phyloP scores from a whole-genome alignment of 2,888 invertebrate species.

The Chorisops tibialis region DNA sequence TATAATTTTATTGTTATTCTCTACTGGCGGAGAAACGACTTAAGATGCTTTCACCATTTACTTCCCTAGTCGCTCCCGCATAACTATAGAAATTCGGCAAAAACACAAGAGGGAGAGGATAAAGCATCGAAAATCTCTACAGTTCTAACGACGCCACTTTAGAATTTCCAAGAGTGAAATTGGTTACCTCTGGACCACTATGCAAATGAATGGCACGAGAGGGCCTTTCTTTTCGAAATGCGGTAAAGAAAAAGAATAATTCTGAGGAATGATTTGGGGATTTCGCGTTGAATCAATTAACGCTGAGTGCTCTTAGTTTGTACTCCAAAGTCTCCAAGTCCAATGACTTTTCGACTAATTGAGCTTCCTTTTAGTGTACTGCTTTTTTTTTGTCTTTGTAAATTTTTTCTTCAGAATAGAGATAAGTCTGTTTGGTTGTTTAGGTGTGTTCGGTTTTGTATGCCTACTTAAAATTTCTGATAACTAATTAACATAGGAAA shows the following conservation, averaged over 20 bases:
- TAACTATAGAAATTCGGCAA: background rate
- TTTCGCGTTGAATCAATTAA: slow-evolving; percentile 2
- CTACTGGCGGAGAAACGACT: background rate
- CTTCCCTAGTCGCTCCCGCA: background rate
- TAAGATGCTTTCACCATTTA: background rate
- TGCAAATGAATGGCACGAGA: slow-evolving; percentile 8
- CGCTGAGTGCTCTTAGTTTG: background rate
- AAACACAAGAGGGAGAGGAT: background rate
- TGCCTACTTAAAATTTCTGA: background rate
- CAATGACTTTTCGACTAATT: background rate
- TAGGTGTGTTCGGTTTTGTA: background rate
- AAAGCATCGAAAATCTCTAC: background rate
- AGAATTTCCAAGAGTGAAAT: slow-evolving; percentile 3
- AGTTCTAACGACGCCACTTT: background rate
- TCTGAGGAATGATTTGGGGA: background rate
- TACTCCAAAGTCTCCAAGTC: background rate
- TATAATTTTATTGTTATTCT: background rate
- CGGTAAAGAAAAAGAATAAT: background rate
- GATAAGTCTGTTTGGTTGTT: background rate
- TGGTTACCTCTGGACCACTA: background rate
- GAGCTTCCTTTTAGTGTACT: background rate
- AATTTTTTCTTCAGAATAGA: no score
- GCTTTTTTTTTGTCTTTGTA: no score
- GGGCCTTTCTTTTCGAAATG: background rate
- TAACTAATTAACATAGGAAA: slow-evolving; percentile 8